A percentile compares a stretch with the other conserved stretches of the same genome.
These are phyloP conservation scores for Ectobius pallidus DNA, from an alignment of 2,888 invertebrate species.

Conservation along the genomic window DNA sequence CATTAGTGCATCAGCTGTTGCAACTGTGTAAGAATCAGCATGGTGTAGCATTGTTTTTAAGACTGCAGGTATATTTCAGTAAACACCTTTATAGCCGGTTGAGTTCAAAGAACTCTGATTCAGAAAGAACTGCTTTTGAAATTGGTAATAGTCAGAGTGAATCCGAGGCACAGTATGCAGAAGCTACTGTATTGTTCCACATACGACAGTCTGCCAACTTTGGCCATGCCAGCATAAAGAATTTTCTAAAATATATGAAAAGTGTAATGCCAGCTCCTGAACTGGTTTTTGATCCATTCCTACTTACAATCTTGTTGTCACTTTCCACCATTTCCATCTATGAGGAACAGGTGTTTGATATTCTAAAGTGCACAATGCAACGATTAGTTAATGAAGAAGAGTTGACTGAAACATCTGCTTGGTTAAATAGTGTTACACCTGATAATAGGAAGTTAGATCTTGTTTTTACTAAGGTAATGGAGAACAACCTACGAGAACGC, in stretches of 20 bases:
- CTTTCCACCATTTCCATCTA: conserved; percentile 57
- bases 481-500: conserved; percentile 58
- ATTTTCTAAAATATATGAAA: conserved; percentile 56
- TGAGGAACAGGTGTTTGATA: conserved; percentile 55
- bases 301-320: conserved; percentile 64
- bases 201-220: conserved; percentile 57
- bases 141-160: neutral
- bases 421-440: conserved; percentile 61
- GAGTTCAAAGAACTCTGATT: neutral
- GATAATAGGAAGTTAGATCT: conserved; percentile 52
- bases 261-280: conserved; percentile 62
- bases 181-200: conserved; percentile 67
- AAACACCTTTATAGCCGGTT: conserved; percentile 44
- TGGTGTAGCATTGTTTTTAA: conserved; percentile 56
- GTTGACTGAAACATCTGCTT: conserved; percentile 57
- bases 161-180: conserved; percentile 54
- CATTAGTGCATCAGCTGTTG: conserved; percentile 70
- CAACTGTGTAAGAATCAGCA: conserved; percentile 60
- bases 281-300: conserved; percentile 66
- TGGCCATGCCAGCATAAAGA: conserved; percentile 56
- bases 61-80: conserved; percentile 59
- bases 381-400: conserved; percentile 57
- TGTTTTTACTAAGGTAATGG: conserved; percentile 57
- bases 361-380: conserved; percentile 51
- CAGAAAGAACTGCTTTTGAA: neutral